Percentiles rank a stretch among this genome's conserved stretches.
These are phyloP conservation scores for Drosophila testacea DNA, from an alignment of 2,888 invertebrate genomes.

Conservation along the genomic window DNA sequence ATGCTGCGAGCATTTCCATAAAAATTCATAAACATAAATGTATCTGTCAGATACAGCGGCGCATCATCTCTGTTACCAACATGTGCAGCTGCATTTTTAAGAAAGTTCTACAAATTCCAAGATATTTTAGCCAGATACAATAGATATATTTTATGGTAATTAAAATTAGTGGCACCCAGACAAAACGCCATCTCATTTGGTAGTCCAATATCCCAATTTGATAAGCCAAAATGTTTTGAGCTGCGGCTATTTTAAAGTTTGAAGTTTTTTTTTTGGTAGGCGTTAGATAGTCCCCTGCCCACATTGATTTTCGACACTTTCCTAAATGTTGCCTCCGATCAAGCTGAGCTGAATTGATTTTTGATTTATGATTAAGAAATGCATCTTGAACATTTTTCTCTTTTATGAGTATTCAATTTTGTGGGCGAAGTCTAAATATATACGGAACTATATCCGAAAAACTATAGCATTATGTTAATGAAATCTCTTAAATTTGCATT, in stretches of 20 bases:
- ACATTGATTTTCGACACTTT: slow-evolving; percentile 68
- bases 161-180: slow-evolving; percentile 63
- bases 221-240: slow-evolving; percentile 64
- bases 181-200: slow-evolving; percentile 62
- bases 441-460: slow-evolving; percentile 1
- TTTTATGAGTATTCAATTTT: slow-evolving; percentile 10
- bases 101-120: slow-evolving; percentile 60
- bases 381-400: slow-evolving; percentile 21
- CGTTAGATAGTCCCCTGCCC: slow-evolving; percentile 56
- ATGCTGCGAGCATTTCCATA: slow-evolving; percentile 54
- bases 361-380: slow-evolving; percentile 32
- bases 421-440: slow-evolving; percentile 19
- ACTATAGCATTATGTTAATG: slow-evolving; percentile 7
- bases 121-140: slow-evolving; percentile 29
- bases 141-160: slow-evolving; percentile 62
- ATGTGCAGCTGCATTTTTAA: slow-evolving; percentile 57
- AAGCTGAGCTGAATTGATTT: slow-evolving; percentile 18
- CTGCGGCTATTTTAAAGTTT: slow-evolving; percentile 44
- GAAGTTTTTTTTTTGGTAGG: slow-evolving; percentile 47
- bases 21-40: slow-evolving; percentile 75
- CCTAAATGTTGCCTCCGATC: slow-evolving; percentile 27
- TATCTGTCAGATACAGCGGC: slow-evolving; percentile 52
- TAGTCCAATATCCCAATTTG: slow-evolving; percentile 63
- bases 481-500: slow-evolving; percentile 5
- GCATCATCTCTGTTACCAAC: slow-evolving; percentile 36